Evolutionary conservation across 2,888 invertebrate genomes (phyloP).

Genomic region (Fissipunctia ypsillon): DNA sequence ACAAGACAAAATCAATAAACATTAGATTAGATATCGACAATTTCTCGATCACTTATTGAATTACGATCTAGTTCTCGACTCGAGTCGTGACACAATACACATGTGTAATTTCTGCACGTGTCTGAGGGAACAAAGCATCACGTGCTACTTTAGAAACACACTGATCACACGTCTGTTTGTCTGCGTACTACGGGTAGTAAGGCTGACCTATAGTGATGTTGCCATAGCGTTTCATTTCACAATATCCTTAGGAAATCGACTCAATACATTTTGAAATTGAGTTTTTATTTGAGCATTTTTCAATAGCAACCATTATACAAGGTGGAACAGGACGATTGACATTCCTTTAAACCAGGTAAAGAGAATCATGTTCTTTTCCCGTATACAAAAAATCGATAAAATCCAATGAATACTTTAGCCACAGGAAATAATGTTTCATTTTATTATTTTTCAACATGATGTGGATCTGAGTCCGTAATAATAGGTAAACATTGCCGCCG

Average conservation of each 20-base stretch:
- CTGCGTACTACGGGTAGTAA: conserved; percentile 5
- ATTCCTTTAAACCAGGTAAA: too few species aligned
- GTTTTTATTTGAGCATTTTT: not conserved
- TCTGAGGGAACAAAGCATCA: conserved; percentile 14
- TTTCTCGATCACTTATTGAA: conserved; percentile 38
- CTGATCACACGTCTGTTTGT: conserved; percentile 5
- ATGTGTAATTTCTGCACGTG: conserved; percentile 35
- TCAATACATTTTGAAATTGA: not conserved
- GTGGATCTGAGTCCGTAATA: too few species aligned
- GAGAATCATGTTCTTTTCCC: too few species aligned
- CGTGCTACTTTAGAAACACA: conserved; percentile 9
- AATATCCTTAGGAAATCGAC: not conserved
- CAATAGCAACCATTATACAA: not conserved
- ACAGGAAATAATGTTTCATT: too few species aligned
- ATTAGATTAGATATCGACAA: conserved; percentile 15
- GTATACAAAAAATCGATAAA: too few species aligned
- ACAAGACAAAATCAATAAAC: not conserved
- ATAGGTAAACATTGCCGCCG: too few species aligned
- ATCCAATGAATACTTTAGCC: too few species aligned
- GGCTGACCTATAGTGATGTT: not conserved
- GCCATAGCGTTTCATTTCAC: not conserved
- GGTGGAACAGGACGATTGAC: too few species aligned
- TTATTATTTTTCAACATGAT: too few species aligned
- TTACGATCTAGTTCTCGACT: conserved; percentile 17
- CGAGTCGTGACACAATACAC: conserved; percentile 1